Evolutionary conservation across 2,797 vertebrate genomes (phyloP).

Genomic region (Nasua narica): DNA sequence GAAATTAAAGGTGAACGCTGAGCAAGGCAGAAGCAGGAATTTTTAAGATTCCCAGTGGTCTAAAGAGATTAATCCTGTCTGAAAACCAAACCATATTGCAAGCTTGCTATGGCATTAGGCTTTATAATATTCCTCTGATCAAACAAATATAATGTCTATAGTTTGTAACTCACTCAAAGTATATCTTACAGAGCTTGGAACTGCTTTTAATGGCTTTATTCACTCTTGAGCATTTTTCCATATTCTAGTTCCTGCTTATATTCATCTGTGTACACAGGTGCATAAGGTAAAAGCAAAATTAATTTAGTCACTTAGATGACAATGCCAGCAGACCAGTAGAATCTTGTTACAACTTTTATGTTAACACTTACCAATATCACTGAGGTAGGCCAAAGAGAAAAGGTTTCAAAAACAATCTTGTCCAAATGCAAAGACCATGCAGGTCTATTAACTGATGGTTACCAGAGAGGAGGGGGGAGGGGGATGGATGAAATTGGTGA

Average conservation of each 20-base stretch:
- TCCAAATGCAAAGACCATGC: neutral
- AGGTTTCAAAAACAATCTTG: neutral
- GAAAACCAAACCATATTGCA: neutral
- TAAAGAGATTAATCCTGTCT: neutral
- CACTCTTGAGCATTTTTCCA: neutral
- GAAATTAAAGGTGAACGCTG: no score
- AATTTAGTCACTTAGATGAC: neutral
- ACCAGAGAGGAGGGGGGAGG: neutral
- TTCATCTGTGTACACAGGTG: neutral
- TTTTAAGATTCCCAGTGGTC: neutral
- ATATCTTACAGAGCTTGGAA: neutral
- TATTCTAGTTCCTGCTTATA: neutral
- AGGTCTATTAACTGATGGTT: neutral
- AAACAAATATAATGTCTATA: neutral
- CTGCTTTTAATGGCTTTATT: neutral
- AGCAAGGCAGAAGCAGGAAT: no score
- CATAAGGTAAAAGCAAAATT: neutral
- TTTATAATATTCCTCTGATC: neutral
- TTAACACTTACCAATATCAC: neutral
- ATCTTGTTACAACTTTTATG: neutral
- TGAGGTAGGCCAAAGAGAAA: neutral
- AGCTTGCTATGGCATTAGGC: neutral
- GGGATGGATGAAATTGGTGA: neutral
- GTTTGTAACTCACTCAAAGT: neutral
- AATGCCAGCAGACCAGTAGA: neutral